These are phyloP conservation scores for Bombycilla garrulus DNA, from an alignment of 2,113 vertebrate genomes.

Conservation along the genomic window DNA sequence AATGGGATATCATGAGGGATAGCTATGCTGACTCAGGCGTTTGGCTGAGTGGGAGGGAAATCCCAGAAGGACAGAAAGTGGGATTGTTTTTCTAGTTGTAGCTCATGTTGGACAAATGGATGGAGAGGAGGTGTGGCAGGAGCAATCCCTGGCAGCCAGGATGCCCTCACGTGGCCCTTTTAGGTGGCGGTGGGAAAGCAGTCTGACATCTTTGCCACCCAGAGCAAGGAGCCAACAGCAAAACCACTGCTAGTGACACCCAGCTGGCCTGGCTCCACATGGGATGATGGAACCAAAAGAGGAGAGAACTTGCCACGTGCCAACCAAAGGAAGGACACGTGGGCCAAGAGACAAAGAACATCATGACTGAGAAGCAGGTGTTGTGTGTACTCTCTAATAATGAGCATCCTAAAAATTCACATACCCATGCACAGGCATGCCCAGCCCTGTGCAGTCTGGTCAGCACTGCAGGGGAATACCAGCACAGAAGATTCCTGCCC, in stretches of 20 bases:
- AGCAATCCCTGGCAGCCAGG: neutral
- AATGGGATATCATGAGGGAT: slow-evolving; percentile 9
- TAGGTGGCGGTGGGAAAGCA: neutral
- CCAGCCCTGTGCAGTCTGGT: neutral
- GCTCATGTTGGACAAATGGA: neutral
- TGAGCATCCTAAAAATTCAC: rapidly evolving
- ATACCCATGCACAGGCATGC: rapidly evolving
- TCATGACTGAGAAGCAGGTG: neutral
- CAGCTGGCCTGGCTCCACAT: rapidly evolving
- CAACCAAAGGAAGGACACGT: rapidly evolving
- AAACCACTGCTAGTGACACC: neutral
- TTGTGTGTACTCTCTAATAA: neutral
- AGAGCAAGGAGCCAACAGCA: neutral
- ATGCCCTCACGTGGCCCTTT: slow-evolving; percentile 1
- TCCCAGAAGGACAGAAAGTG: neutral
- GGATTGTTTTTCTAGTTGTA: slow-evolving; percentile 15
- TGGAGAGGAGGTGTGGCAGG: neutral
- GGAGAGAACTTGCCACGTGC: neutral
- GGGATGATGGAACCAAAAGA: neutral
- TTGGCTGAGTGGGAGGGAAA: slow-evolving; percentile 23
- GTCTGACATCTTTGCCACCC: rapidly evolving
- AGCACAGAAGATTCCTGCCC: neutral
- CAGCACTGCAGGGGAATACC: neutral
- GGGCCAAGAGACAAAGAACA: neutral
- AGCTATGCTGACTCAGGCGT: slow-evolving; percentile 19